phyloP scores from a whole-genome alignment of 2,888 invertebrate genomes.

The Tridacna crocea region DNA sequence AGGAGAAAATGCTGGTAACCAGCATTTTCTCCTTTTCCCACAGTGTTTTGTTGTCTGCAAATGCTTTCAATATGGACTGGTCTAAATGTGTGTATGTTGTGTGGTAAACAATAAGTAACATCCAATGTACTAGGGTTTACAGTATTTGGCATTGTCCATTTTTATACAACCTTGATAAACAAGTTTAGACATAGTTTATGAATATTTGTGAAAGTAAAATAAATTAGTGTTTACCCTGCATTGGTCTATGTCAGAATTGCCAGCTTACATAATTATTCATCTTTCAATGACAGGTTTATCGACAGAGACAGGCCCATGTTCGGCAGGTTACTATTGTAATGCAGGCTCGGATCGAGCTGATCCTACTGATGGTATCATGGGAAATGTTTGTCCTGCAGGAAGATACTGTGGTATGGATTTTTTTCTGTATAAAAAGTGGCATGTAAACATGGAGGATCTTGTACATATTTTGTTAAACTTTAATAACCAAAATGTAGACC shows the following conservation, averaged over 20 bases:
- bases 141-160: no score
- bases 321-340: slow-evolving; percentile 79
- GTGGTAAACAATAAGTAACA: no score
- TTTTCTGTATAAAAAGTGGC: background rate
- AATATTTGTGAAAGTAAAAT: no score
- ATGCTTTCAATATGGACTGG: no score
- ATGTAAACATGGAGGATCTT: background rate
- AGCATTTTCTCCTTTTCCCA: background rate
- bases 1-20: background rate
- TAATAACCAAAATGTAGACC: no score
- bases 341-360: slow-evolving; percentile 72
- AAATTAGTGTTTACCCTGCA: no score
- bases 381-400: slow-evolving; percentile 79
- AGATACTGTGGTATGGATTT: slow-evolving; percentile 79
- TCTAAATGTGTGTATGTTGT: no score
- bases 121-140: no score
- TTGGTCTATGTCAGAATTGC: no score
- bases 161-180: no score
- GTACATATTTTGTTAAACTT: no score
- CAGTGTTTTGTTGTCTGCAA: background rate
- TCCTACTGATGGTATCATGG: slow-evolving; percentile 81
- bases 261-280: background rate
- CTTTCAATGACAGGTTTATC: slow-evolving; percentile 66
- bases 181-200: no score
- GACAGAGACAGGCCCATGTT: slow-evolving; percentile 75